phyloP scores from a whole-genome alignment of 2,113 vertebrate genomes.

The Riparia riparia region DNA sequence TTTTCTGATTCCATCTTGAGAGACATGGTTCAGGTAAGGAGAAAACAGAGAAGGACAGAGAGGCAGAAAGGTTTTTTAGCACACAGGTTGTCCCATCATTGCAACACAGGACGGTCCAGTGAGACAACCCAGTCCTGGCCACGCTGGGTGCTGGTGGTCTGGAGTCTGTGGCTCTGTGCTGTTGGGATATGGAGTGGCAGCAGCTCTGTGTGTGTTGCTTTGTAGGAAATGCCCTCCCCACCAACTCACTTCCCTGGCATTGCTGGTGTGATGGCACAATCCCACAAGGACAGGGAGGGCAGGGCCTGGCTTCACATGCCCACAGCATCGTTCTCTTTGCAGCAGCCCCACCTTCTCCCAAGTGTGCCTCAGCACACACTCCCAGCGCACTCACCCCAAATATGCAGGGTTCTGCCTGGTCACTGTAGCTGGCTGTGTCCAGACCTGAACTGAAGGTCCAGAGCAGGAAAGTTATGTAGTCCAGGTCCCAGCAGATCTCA shows the following conservation, averaged over 20 bases:
- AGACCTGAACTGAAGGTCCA: neutral
- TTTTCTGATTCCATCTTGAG: neutral
- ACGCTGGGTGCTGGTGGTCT: neutral
- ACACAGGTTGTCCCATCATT: accelerated
- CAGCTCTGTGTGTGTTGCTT: neutral
- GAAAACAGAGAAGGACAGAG: neutral
- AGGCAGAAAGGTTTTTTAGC: neutral
- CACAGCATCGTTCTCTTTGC: accelerated
- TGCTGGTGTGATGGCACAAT: neutral
- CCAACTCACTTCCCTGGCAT: neutral
- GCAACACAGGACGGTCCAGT: too few species aligned
- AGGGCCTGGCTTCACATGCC: neutral
- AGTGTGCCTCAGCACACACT: neutral
- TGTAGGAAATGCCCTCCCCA: neutral
- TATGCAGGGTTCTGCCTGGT: accelerated
- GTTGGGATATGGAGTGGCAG: neutral
- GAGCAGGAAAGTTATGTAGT: neutral
- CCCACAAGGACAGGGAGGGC: accelerated
- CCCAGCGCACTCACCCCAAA: neutral
- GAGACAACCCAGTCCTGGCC: accelerated
- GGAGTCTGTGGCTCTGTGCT: accelerated
- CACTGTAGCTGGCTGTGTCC: neutral
- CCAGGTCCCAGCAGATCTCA: neutral
- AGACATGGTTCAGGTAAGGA: neutral
- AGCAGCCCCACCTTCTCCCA: neutral